phyloP scores from a whole-genome alignment of 92 coral and sea anemone genomes.

The Heliopora coerulea region DNA sequence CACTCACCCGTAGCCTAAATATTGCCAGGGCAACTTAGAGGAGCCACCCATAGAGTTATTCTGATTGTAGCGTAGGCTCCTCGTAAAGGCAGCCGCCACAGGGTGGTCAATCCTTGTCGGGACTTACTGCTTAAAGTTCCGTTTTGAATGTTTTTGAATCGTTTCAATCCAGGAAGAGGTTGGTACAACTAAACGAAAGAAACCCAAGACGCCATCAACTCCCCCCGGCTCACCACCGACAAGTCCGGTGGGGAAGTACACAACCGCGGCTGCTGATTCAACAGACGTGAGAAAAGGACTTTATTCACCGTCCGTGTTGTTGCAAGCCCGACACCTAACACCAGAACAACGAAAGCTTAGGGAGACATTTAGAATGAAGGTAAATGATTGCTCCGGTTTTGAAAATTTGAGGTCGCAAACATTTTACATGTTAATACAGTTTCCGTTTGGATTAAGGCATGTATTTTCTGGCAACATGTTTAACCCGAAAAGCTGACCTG shows the following conservation, averaged over 20 bases:
- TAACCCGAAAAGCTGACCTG: too few relatives aligned
- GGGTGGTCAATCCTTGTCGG: too few relatives aligned
- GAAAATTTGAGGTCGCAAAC: too few relatives aligned
- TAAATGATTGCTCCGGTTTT: too few relatives aligned
- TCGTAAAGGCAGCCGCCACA: too few relatives aligned
- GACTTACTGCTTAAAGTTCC: too few relatives aligned
- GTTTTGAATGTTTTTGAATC: too few relatives aligned
- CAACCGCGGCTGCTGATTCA: conserved; percentile 96
- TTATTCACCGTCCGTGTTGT: conserved; percentile 44
- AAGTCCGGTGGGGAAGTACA: conserved; percentile 81
- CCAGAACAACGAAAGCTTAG: conserved; percentile 66
- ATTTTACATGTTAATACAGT: neutral
- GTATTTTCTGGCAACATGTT: neutral
- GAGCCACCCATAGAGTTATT: too few relatives aligned
- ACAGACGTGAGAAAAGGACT: conserved; percentile 68
- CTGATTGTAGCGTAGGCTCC: too few relatives aligned
- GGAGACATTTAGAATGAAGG: conserved; percentile 91
- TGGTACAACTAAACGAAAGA: conserved; percentile 54
- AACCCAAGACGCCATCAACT: conserved; percentile 78
- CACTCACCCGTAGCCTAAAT: too few relatives aligned
- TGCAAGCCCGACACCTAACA: conserved; percentile 40
- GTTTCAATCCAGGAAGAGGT: conserved; percentile 35
- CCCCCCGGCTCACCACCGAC: conserved; percentile 99
- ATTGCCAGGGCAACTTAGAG: too few relatives aligned
- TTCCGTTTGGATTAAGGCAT: neutral